Base-by-base conservation (phyloP, 2,797 vertebrate genomes). In the Echeneis naucrates region DNA sequence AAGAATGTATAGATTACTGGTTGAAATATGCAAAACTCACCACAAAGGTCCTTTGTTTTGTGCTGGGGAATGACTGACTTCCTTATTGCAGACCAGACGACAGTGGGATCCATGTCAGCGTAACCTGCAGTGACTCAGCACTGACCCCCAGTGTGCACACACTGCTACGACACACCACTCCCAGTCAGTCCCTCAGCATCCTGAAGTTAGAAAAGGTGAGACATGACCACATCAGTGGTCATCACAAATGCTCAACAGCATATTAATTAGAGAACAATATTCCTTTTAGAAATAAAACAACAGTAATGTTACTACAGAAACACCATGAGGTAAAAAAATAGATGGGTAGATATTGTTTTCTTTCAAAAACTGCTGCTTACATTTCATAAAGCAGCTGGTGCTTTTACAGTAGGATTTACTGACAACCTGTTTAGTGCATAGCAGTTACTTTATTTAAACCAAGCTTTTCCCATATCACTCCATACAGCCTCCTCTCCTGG, bases 131-230 rank as follows among this genome's bases (percentile, higher is more conserved):
- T 72, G 94, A 95, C 88, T 94, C 95, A 68, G 93, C 92, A 1
- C 86, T 99, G 90, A 83, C 94, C 81, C 83, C 94, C 33, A 93
- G 94, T 67, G 89, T 97, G 74, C 92, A 95, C 32, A 92, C 94
- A 24, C 84, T 99, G 72, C 87, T 94, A 61, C 88, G 91, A 88
- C 91, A 95, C 71, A 85, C 32, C 10, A 40, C 86, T 17, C 72
- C 93, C 75, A 93, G 88, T 75, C 91, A 87, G 81, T 95, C 95
- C 19, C 86, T 95, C 0, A 92, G 90, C 88, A 95, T 99, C 82
- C 72, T 95, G 19, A 92, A 95, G 62, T 42, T 96, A 68, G 95
- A 96, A 82, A 97, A 96, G 96, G 97, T 98, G 93, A 9, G 32
- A 12, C 23, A 37, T 23, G 2, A 62, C 47, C 23, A 16, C 23